phyloP scores from a whole-genome alignment of 2,113 vertebrate genomes.

The Baryphthengus martii region DNA sequence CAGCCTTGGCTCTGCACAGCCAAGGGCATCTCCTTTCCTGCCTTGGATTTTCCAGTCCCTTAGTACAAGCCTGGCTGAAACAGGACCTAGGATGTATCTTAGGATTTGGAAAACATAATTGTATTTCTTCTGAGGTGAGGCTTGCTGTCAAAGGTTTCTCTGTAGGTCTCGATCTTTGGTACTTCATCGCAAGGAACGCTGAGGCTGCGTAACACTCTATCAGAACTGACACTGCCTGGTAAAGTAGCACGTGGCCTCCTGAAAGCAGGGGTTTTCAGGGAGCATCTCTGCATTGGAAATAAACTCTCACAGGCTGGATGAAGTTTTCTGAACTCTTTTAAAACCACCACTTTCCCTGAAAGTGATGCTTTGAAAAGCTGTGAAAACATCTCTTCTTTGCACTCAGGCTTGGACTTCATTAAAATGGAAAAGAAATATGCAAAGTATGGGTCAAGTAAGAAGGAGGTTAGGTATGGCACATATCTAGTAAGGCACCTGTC shows the following conservation, averaged over 20 bases:
- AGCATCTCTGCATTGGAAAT: neutral
- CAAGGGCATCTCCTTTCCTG: neutral
- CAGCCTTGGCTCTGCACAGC: neutral
- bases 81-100: neutral
- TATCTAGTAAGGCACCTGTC: neutral
- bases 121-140: neutral
- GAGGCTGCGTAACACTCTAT: neutral
- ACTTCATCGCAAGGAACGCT: neutral
- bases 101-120: neutral
- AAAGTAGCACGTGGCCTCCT: neutral
- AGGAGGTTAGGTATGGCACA: neutral
- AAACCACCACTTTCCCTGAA: slow-evolving; percentile 13
- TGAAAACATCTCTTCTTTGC: slow-evolving; percentile 17
- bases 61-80: neutral
- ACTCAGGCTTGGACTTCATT: slow-evolving; percentile 44
- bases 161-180: neutral
- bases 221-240: neutral
- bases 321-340: neutral
- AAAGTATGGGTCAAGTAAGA: neutral
- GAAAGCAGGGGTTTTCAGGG: neutral
- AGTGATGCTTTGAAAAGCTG: slow-evolving; percentile 9
- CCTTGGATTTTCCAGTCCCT: neutral
- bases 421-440: slow-evolving; percentile 51
- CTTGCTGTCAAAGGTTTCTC: neutral
- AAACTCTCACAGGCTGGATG: neutral